Percentiles rank a stretch among this genome's conserved stretches.
Conservation (phyloP, 2,888 invertebrate species). For the Labia minor region DNA sequence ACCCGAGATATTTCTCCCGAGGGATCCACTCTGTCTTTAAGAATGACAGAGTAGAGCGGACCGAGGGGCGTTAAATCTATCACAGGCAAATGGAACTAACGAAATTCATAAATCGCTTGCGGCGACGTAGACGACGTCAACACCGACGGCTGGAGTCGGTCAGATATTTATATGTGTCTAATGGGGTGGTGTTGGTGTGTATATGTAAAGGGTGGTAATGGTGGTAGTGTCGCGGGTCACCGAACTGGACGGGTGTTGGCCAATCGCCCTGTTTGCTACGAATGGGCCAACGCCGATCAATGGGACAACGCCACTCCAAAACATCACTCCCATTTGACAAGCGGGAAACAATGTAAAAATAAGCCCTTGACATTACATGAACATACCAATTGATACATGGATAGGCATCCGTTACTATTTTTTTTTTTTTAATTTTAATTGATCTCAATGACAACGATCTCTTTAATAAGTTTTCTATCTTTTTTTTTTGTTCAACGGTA, state of each 20-base stretch:
- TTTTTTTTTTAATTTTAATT: too few relatives aligned
- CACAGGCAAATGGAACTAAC: constrained; percentile 4
- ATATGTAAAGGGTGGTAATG: neutral
- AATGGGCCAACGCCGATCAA: neutral
- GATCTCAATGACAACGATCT: too few relatives aligned
- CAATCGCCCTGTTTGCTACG: neutral
- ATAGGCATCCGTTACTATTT: too few relatives aligned
- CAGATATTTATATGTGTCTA: neutral
- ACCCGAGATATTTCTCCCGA: neutral
- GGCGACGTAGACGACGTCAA: neutral
- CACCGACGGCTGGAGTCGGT: constrained; percentile 3
- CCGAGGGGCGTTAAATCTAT: constrained; percentile 1
- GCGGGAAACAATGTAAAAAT: too few relatives aligned
- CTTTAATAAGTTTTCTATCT: too few relatives aligned
- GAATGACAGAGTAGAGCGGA: neutral
- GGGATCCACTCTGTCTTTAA: constrained; percentile 5
- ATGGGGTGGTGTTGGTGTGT: neutral
- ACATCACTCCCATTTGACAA: too few relatives aligned
- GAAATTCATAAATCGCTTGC: neutral
- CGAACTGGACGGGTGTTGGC: constrained; percentile 1
- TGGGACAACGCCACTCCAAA: neutral
- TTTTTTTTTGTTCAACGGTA: too few relatives aligned
- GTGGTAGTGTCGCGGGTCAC: neutral
- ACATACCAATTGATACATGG: too few relatives aligned
- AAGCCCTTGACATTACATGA: too few relatives aligned